Percentiles rank a stretch among this genome's conserved stretches.
Evolutionary conservation across 2,113 vertebrate species (phyloP).

Genomic region (Aplodontia rufa): DNA sequence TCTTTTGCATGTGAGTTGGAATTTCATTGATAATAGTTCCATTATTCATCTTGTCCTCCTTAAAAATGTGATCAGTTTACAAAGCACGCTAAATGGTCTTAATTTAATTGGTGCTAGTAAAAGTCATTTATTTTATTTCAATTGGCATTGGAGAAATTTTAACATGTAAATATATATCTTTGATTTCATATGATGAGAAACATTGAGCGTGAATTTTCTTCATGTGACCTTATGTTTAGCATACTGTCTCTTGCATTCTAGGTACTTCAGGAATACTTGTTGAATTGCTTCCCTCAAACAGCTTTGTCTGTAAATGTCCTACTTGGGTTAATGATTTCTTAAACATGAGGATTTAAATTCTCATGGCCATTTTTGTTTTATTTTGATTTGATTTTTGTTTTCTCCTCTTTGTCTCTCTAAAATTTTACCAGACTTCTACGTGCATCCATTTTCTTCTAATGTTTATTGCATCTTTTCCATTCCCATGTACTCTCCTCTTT

Average conservation of each 20-base stretch:
- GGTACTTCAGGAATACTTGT: not conserved
- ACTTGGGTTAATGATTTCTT: constrained; percentile 3
- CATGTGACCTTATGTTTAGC: not conserved
- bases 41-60: not conserved
- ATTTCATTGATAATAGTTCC: not conserved
- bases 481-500: not conserved
- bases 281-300: not conserved
- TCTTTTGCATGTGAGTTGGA: not conserved
- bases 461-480: not conserved
- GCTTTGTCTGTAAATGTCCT: not conserved
- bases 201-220: not conserved
- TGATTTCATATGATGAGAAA: not conserved
- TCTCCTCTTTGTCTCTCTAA: not conserved
- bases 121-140: not conserved
- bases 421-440: not conserved
- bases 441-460: not conserved
- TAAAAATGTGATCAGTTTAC: not conserved
- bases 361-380: not conserved
- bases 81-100: not conserved
- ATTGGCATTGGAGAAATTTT: not conserved
- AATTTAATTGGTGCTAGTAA: not conserved
- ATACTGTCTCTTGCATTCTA: not conserved
- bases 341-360: not conserved
- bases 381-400: too few species aligned
- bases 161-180: not conserved